Evolutionary conservation across 2,888 invertebrate species (phyloP).

Genomic region (Andrena chrysosceles): DNA sequence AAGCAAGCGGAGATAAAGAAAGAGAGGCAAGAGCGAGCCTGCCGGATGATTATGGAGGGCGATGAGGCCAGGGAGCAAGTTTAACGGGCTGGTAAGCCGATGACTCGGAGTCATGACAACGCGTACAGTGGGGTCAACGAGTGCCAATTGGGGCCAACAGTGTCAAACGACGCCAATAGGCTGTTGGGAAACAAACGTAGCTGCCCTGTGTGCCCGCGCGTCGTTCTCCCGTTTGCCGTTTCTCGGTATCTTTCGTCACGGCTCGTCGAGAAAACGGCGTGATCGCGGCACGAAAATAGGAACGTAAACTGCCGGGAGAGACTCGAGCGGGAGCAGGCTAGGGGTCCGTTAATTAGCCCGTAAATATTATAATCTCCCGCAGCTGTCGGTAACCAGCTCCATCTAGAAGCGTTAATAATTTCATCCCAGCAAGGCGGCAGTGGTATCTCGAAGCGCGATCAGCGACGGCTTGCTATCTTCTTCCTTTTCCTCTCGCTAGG

Average conservation of each 20-base stretch:
- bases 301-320: background rate
- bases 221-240: constrained; percentile 6
- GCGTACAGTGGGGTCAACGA: constrained; percentile 82
- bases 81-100: constrained; percentile 83
- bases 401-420: background rate
- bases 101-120: constrained; percentile 84
- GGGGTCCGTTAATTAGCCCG: background rate
- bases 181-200: constrained; percentile 83
- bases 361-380: constrained; percentile 4
- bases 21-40: constrained; percentile 35
- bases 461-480: no score
- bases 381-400: constrained; percentile 19
- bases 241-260: constrained; percentile 19
- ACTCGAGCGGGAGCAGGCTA: background rate
- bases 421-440: background rate
- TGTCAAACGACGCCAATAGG: constrained; percentile 83
- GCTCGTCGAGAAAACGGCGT: constrained; percentile 4
- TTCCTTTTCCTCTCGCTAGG: background rate
- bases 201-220: constrained; percentile 29
- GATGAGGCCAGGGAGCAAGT: constrained; percentile 81
- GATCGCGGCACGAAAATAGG: constrained; percentile 22
- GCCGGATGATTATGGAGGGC: constrained; percentile 75
- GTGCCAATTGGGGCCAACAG: constrained; percentile 83
- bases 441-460: background rate
- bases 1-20: background rate